Evolutionary conservation across 2,797 vertebrate genomes (phyloP), one percentile per base, ranked within the genome.

Genomic region (Sternotherus odoratus): DNA sequence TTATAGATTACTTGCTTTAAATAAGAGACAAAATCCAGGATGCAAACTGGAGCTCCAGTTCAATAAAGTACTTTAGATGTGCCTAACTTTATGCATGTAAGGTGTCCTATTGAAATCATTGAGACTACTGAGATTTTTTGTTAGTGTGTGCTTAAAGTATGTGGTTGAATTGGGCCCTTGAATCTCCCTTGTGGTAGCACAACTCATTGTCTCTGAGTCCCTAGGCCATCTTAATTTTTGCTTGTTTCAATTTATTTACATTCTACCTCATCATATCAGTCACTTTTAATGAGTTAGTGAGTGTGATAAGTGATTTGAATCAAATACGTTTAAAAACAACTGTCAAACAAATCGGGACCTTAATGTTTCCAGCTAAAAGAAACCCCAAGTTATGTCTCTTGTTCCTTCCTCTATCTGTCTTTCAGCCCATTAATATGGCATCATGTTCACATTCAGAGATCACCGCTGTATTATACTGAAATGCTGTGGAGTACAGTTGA

Each of bases 401-500:
- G 57, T 66, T 85, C 82, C 49, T 1, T 74, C 36, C 51, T 85
- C 63, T n/a, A 24, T 83, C 54, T 46, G 85, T 33, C 88, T 19
- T 33, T 82, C 86, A 36, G 12, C 66, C 36, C 36, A 26, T 74
- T 46, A 15, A 74, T 74, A 66, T 36, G 63, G n/a, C n/a, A 66
- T 36, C 63, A 12, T 36, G 5, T 36, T 66, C n/a, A 36, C n/a
- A 9, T 63, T 63, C 57, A 63, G 57, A 43, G 23, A 43, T 36
- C 36, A 11, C 69, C 26, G 7, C 4, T 75, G 24, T 48, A 46
- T 51, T 79, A 1, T 33, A 24, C 1, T 57, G 69, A 86, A 92
- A 84, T 21, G 5, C 51, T 57, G 1, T 0, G 0, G 48, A 79
- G 6, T 0, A 0, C 69, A 85, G 82, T 1, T 56, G 49, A 84